A percentile compares a stretch with the other conserved stretches of the same genome.
Conservation (phyloP, 2,113 vertebrate genomes). For the Apodemus speciosus region DNA sequence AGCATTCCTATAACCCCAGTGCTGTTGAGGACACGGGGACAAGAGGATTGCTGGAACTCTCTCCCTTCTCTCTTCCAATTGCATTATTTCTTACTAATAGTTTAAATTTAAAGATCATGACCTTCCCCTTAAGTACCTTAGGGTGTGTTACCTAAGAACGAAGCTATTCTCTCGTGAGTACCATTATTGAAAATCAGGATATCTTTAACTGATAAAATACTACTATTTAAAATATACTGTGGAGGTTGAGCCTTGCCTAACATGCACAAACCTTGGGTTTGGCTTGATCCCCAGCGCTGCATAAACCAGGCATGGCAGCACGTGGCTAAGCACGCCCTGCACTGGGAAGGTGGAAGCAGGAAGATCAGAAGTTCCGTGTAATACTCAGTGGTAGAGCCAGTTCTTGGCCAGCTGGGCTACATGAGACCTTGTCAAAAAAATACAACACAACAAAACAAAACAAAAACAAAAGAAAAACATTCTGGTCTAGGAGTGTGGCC, state of each 20-base stretch:
- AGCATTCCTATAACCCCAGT: not conserved
- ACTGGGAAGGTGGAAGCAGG: not conserved
- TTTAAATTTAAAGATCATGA: constrained; percentile 45
- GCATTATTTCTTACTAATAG: constrained; percentile 47
- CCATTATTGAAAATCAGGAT: constrained; percentile 16
- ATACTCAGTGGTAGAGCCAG: not conserved
- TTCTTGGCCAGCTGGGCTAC: not conserved
- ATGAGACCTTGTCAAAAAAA: not conserved
- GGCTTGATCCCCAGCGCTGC: not conserved
- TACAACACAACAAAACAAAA: not conserved
- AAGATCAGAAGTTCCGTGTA: not conserved
- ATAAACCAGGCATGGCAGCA: not conserved
- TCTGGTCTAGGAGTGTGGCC: not conserved
- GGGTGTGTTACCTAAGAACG: constrained; percentile 13
- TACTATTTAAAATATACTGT: constrained; percentile 53
- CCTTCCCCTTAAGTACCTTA: constrained; percentile 22
- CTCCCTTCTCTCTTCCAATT: not conserved
- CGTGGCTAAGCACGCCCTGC: not conserved
- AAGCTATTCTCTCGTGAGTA: constrained; percentile 4
- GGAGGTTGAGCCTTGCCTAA: not conserved
- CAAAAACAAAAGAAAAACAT: not conserved
- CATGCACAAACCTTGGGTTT: not conserved
- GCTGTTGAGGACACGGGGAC: not conserved
- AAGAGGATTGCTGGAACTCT: not conserved
- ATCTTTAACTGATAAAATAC: constrained; percentile 30